A percentile compares a stretch with the other conserved stretches of the same genome.
These are phyloP conservation scores for Drymonia ruficornis DNA, from an alignment of 2,888 invertebrate species.

Conservation along the genomic window DNA sequence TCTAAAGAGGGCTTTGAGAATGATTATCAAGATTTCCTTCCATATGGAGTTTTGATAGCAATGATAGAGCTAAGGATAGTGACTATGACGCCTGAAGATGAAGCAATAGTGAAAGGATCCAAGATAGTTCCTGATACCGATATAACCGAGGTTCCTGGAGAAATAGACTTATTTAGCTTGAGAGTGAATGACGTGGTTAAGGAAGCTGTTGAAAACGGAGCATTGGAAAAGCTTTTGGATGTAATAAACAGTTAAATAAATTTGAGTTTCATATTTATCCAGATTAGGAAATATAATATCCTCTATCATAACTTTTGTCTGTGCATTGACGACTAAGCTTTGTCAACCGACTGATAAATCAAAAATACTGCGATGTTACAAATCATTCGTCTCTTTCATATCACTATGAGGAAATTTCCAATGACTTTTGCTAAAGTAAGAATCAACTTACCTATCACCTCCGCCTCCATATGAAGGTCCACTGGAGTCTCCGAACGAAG, in stretches of 20 bases:
- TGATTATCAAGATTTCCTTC: slow-evolving; percentile 55
- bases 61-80: slow-evolving; percentile 64
- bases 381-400: no score
- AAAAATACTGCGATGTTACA: no score
- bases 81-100: slow-evolving; percentile 50
- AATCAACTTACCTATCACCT: slow-evolving; percentile 65
- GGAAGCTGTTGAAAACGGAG: slow-evolving; percentile 59
- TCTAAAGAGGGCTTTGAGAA: slow-evolving; percentile 51
- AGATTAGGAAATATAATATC: no score
- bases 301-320: no score
- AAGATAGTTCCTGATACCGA: slow-evolving; percentile 35
- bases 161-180: slow-evolving; percentile 45
- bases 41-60: slow-evolving; percentile 65
- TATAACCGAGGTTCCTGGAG: slow-evolving; percentile 30
- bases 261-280: not conserved
- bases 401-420: no score
- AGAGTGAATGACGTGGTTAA: slow-evolving; percentile 67
- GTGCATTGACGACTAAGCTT: no score
- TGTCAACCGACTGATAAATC: no score
- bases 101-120: slow-evolving; percentile 39
- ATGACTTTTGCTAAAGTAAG: not conserved
- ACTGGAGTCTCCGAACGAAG: slow-evolving; percentile 79
- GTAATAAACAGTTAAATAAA: slow-evolving; percentile 27
- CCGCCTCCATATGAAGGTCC: slow-evolving; percentile 61
- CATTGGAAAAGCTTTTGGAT: slow-evolving; percentile 52